Base-by-base conservation (phyloP, 2,797 vertebrate genomes). In the Myotis planiceps region DNA sequence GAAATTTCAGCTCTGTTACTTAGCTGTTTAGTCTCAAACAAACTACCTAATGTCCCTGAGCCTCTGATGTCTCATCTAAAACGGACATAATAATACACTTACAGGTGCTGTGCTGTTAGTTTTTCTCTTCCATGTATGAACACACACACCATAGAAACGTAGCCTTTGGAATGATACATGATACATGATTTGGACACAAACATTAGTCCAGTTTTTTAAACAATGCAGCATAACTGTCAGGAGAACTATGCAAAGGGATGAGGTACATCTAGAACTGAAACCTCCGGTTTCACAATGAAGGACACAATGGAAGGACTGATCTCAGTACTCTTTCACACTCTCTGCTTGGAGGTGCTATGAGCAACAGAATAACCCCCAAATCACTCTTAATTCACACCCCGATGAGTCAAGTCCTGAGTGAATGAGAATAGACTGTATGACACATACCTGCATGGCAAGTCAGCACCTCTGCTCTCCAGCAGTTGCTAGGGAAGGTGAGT, bases 291-390 rank as follows among this genome's bases (percentile, higher is more conserved):
- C 51, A 66, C 63, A 87, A 84, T 12, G 39, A 66, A 82, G 88
- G 79, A 19, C 42, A 4, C 42, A 29, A 7, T 1, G 42, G 42
- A 74, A 92, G 42, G 47, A 29, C 27, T 80, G 37, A 81, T 15
- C 85, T 72, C 39, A 29, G 21, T 65, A 15, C 9, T 12, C 32
- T 39, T 96, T 95, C 83, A 96, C 63, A 72, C 47, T 55, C 29
- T 91, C 34, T 91, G 6, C 37, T 86, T 88, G 74, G 49, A 93
- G 32, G 49, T 90, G 55, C n/a, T 92, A 63, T 85, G 63, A 96
- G 21, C 74, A 94, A 42, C 47, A 83, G 15, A 68, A 63, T 53
- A 49, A 84, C 53, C 23, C 65, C 19, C 34, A 23, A 51, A 58
- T 55, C 29, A 16, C 32, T 69, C 14, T 58, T 63, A 45, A 39